Evolutionary conservation across 2,797 vertebrate species (phyloP), one percentile per base, ranked within the genome.

Genomic region (Austrolebias charrua): DNA sequence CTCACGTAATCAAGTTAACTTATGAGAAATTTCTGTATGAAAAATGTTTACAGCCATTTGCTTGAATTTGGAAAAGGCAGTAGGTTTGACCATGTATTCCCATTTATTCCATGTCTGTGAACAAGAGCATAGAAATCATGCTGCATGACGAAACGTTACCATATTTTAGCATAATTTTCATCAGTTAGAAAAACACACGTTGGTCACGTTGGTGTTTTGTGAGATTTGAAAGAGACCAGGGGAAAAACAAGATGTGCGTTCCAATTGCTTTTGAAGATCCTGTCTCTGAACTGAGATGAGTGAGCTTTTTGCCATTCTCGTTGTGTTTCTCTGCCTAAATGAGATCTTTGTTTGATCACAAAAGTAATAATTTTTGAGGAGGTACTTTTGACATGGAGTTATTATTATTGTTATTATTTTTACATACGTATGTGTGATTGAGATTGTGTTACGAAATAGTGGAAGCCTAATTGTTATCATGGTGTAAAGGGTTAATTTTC

Each of bases 271-370:
- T 18, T 46, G 44, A 46, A 9, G 16, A 6, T 46, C 7, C 31
- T 73, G 52, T 68, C 59, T 63, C 31, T 13, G 38, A 40, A 33
- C 31, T 33, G 31, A 42, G 33, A 49, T 60, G 52, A 53, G 63
- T 15, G 12, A 45, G 44, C 14, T 69, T 69, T 24, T 88, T 72
- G 66, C 67, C 68, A 89, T 87, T 81, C 82, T 67, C 62, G 29
- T 66, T 67, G 74, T 33, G 8, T 69, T 38, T 60, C 55, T 73
- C 35, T 60, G 60, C 51, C 49, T 42, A 58, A 66, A 35, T 50
- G 62, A 47, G 67, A 38, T 51, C 75, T 76, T 70, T 51, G 20
- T 76, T 55, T 31, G 35, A 54, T 77, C 47, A 61, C 65, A 57
- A 45, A 43, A 55, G 79, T 47, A 76, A 14, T 2, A 2, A 20